Base-by-base conservation (phyloP, 2,113 vertebrate genomes). In the Falcunculus frontatus region DNA sequence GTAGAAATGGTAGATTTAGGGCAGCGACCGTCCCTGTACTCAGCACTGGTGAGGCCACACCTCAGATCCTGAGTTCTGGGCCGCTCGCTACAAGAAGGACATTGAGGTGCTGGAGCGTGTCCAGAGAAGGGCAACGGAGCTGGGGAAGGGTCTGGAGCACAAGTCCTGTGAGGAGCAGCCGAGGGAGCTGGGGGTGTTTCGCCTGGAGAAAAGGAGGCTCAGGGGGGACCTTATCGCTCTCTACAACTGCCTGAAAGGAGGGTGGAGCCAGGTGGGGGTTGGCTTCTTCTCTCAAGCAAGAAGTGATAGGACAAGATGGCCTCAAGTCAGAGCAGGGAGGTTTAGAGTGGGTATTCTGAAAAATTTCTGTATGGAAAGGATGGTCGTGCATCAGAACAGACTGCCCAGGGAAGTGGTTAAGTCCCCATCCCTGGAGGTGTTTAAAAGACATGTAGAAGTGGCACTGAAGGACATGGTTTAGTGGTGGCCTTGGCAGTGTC, bases 151-250 rank as follows among this genome's bases (percentile, higher is more conserved):
- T 53, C 53, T 68, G 62, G 62, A 68, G n/a, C 55, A 22, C 20
- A 53, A 7, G 10, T 22, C 25, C 2, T 2, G 0, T 46, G 17
- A 83, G 30, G 1, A 46, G 7, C 0, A 0, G 7, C 16, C 67
- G 60, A 68, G 30, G 53, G 29, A 68, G 39, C 62, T 75, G 62
- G 25, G 29, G 7, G 0, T 35, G 53, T 47, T 82, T 16, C 35
- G 25, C 46, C 29, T 30, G 46, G n/a, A 75, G 33, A 33, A 44
- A 20, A 73, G n/a, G 29, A 46, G 16, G 39, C 16, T 60, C 10
- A 1, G 13, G 8, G 18, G 7, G 1, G 3, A 37, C 23, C 9
- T 6, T 35, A 32, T 11, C 4, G 0, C 30, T 35, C 17, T 60
- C 20, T 41, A 4, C 17, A 69, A 6, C 3, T 4, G 1, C 13